phyloP scores from a whole-genome alignment of 1,140 invertebrate species.

The Ridgeia piscesae region DNA sequence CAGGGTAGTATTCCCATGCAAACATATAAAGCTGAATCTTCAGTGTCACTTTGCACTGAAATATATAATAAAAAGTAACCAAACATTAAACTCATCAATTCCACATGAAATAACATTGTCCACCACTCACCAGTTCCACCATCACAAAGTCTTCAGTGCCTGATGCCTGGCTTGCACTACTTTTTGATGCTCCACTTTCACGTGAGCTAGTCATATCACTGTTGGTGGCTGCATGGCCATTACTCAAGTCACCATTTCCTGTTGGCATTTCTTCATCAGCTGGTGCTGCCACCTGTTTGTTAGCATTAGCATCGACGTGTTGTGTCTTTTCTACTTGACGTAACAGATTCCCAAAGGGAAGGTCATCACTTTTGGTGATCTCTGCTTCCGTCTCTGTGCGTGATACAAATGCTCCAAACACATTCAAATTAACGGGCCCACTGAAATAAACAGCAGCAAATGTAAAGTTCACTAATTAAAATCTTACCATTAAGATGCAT shows the following conservation, averaged over 20 bases:
- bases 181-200: conserved; percentile 25
- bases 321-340: conserved; percentile 15
- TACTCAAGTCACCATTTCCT: conserved; percentile 24
- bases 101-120: not conserved
- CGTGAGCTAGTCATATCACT: conserved; percentile 22
- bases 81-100: not conserved
- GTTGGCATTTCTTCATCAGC: conserved; percentile 26
- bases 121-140: conserved; percentile 62
- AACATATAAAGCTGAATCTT: too few relatives aligned
- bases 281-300: conserved; percentile 25
- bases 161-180: conserved; percentile 52
- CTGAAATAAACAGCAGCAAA: conserved; percentile 26
- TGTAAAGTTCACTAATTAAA: conserved; percentile 27
- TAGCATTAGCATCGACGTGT: conserved; percentile 14
- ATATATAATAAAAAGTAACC: not conserved
- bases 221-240: conserved; percentile 26
- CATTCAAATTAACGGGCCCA: conserved; percentile 37
- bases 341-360: conserved; percentile 70
- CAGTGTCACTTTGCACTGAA: not conserved
- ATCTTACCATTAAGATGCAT: not conserved
- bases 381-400: conserved; percentile 50
- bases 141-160: conserved; percentile 73
- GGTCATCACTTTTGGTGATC: conserved; percentile 65
- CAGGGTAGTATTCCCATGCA: too few relatives aligned
- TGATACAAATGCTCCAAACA: conserved; percentile 71